A percentile compares a stretch with the other conserved stretches of the same genome.
Evolutionary conservation across 1,140 invertebrate species (phyloP).

Genomic region (Nephotettix cincticeps): DNA sequence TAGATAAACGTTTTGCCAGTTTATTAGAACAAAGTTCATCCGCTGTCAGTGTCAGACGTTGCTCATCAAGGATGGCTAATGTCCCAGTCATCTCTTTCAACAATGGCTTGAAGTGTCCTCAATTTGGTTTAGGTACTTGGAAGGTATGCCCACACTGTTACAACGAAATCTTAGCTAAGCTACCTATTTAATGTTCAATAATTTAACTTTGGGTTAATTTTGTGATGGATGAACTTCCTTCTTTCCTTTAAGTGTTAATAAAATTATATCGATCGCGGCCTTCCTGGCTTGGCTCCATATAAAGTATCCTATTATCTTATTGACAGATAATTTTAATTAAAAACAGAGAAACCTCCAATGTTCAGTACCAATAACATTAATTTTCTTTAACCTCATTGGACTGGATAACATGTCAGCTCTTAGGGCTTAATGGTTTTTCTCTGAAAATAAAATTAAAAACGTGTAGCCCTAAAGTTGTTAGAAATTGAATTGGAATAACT

Average conservation of each 20-base stretch:
- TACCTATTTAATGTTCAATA: no score
- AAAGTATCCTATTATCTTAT: no score
- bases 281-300: no score
- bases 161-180: no score
- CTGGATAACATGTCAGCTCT: not conserved
- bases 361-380: not conserved
- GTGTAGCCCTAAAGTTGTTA: not conserved
- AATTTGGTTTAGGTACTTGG: slow-evolving; percentile 59
- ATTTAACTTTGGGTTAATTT: no score
- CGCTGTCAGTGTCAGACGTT: no score
- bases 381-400: not conserved
- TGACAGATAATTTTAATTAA: no score
- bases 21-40: no score
- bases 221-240: no score
- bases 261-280: no score
- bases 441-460: not conserved
- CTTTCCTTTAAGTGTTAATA: no score
- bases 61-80: slow-evolving; percentile 20
- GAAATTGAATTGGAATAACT: not conserved
- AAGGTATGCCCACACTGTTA: slow-evolving; percentile 46
- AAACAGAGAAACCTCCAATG: not conserved
- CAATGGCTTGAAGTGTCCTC: slow-evolving; percentile 50
- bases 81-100: slow-evolving; percentile 45
- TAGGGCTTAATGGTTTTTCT: not conserved
- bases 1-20: no score